phyloP scores from a whole-genome alignment of 2,888 invertebrate species.

The Silvanus unidentatus region DNA sequence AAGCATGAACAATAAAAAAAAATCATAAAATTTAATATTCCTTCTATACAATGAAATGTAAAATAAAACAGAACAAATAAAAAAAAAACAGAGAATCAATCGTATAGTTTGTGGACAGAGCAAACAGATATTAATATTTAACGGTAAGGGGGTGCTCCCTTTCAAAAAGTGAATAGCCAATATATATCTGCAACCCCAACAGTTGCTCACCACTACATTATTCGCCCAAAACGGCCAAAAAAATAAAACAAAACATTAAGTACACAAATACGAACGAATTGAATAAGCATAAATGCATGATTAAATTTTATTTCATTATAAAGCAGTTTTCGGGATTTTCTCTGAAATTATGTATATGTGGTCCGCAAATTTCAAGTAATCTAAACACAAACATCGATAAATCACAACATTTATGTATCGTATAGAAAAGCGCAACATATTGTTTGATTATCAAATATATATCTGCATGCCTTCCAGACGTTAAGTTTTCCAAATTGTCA shows the following conservation, averaged over 20 bases:
- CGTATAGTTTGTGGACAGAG: slow-evolving; percentile 35
- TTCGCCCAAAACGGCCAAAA: too few species aligned
- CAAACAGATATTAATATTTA: slow-evolving; percentile 35
- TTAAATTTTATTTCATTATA: background rate
- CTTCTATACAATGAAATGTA: slow-evolving; percentile 29
- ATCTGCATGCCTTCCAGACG: slow-evolving; percentile 27
- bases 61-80: slow-evolving; percentile 35
- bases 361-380: background rate
- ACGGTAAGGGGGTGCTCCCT: slow-evolving; percentile 19
- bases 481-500: slow-evolving; percentile 38
- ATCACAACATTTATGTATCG: background rate
- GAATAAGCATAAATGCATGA: slow-evolving; percentile 8
- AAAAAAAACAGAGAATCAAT: slow-evolving; percentile 35
- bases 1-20: slow-evolving; percentile 15
- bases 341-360: background rate
- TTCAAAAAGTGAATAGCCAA: slow-evolving; percentile 15
- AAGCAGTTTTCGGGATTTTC: background rate
- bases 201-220: slow-evolving; percentile 1
- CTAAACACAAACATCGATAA: too few species aligned
- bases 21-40: slow-evolving; percentile 27
- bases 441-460: slow-evolving; percentile 39
- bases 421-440: slow-evolving; percentile 24
- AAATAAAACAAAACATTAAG: too few species aligned
- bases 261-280: too few species aligned
- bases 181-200: slow-evolving; percentile 13